Evolutionary conservation across 2,888 invertebrate species (phyloP), one percentile per base, ranked within the genome.

Genomic region (Euplexia lucipara): DNA sequence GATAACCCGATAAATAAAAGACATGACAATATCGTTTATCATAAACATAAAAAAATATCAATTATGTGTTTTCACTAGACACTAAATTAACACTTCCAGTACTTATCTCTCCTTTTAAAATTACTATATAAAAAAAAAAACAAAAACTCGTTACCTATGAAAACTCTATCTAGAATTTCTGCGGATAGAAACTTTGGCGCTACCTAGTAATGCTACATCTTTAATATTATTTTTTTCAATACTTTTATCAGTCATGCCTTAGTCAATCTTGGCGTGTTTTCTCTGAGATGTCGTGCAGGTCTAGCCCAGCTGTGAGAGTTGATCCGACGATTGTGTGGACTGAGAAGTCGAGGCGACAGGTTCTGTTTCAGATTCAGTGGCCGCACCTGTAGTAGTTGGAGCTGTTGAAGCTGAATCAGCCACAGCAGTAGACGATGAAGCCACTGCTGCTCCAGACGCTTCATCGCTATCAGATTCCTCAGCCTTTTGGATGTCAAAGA

Each of bases 401-500:
- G 70, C 41, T 8, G 9, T 37, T 0, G 41, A 16, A 9, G 70
- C 41, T 1, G 54, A 12, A 12, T 41, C 44, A 14, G 45, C 39
- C 0, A 30, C 49, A 10, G 60, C 39, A 2, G 35, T 9, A 2
- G 53, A 8, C 0, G 22, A 35, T 2, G 75, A 32, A 3, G 20
- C 14, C 0, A 70, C 32, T 0, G 63, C 68, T 4, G 80, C 75
- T n/a, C 69, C 78, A n/a, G 81, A 83, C 0, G 78, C 64, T 7
- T 83, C 82, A 2, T 76, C 49, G 2, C 71, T 56, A 1, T 85
- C 84, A 0, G 88, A 88, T 12, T 91, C 92, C 3, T 90, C 91
- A 4, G 65, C 60, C 74, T 91, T 98, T 79, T 98, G 98, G 93
- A 99, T 99, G 96, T 99, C 99, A 94, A 99, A 99, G 84, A 99